Conservation (phyloP, 92 coral and sea anemone species). For the Umimayanthus chanpuru region DNA sequence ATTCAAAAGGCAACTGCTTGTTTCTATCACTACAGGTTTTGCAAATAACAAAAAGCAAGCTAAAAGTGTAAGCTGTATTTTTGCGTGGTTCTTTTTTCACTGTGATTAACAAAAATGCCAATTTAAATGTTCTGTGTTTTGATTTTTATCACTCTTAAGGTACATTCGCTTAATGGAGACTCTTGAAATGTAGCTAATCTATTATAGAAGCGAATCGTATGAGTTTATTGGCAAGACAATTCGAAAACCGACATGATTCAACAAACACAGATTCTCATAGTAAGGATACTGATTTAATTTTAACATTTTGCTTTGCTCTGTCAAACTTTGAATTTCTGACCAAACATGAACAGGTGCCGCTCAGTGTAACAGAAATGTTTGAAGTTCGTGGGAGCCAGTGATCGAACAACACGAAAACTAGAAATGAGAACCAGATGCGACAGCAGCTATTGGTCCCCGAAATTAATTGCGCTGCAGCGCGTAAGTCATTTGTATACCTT, state of each 20-base stretch:
- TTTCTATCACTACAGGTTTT: background rate
- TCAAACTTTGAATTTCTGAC: background rate
- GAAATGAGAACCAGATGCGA: slow-evolving; percentile 17
- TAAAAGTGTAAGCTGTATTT: background rate
- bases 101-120: background rate
- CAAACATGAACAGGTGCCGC: background rate
- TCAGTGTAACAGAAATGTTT: background rate
- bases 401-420: background rate
- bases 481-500: background rate
- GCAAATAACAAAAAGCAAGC: background rate
- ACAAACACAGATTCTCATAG: background rate
- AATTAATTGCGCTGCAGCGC: slow-evolving; percentile 11
- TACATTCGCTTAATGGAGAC: background rate
- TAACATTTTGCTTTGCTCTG: background rate
- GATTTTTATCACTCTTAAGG: background rate
- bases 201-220: background rate
- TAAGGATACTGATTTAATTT: background rate
- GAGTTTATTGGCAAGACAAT: background rate
- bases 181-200: background rate
- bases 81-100: background rate
- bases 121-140: background rate
- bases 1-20: slow-evolving; percentile 14
- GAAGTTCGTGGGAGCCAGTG: slow-evolving; percentile 11
- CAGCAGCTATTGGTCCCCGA: background rate
- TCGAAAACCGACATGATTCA: background rate